Conservation (phyloP, 2,113 vertebrate species). For the Hippocampus abdominalis region DNA sequence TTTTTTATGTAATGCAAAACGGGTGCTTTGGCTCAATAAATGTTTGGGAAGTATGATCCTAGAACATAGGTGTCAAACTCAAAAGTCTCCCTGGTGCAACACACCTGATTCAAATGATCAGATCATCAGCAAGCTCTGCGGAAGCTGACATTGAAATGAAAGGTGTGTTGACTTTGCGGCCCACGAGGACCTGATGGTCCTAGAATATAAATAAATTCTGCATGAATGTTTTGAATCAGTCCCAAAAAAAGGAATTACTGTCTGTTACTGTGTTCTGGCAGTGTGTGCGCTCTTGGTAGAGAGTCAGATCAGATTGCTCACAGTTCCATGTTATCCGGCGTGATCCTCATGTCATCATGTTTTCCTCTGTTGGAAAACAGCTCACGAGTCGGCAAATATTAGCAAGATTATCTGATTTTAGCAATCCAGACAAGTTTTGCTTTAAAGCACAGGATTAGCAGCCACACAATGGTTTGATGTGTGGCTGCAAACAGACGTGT, state of each 20-base stretch:
- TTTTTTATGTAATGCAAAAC: too few species aligned
- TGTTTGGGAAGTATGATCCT: too few species aligned
- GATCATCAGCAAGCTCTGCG: too few species aligned
- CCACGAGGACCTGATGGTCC: too few species aligned
- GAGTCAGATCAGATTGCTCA: slow-evolving; percentile 6
- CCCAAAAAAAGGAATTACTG: neutral
- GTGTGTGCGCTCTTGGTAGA: neutral
- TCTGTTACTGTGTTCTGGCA: neutral
- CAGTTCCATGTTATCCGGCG: slow-evolving; percentile 4
- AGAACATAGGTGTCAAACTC: too few species aligned
- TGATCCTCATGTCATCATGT: slow-evolving; percentile 5
- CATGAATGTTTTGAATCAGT: neutral
- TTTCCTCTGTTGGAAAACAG: neutral
- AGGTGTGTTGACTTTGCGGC: too few species aligned
- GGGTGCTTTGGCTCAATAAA: too few species aligned
- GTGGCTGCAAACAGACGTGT: neutral
- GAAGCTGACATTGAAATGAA: too few species aligned
- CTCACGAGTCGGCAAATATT: slow-evolving; percentile 30
- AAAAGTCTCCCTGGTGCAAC: too few species aligned
- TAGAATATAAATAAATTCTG: neutral
- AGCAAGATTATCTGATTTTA: slow-evolving; percentile 33
- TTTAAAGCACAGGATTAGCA: slow-evolving; percentile 18
- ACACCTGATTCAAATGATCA: too few species aligned
- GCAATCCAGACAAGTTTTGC: neutral
- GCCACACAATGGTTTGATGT: neutral